Evolutionary conservation across 2,113 vertebrate genomes (phyloP).

Genomic region (Oxygymnocypris stewartii): DNA sequence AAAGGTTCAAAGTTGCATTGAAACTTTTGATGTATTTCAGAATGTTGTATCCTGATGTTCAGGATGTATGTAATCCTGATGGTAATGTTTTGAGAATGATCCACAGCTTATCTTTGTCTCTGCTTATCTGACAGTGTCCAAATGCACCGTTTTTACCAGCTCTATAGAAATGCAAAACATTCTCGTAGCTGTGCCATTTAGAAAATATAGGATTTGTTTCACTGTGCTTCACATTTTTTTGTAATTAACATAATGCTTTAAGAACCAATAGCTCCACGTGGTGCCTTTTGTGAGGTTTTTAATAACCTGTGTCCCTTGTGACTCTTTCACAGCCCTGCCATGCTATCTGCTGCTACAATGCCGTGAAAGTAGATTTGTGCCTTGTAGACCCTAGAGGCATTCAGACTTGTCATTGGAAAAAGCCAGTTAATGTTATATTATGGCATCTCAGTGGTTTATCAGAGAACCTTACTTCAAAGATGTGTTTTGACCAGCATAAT

Average conservation of each 20-base stretch:
- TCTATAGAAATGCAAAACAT: neutral
- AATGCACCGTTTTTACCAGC: too few relatives aligned
- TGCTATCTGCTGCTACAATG: slow-evolving; percentile 12
- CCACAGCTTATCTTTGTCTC: too few relatives aligned
- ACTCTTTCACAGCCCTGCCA: neutral
- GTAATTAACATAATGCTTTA: neutral
- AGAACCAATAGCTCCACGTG: neutral
- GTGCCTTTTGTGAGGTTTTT: neutral
- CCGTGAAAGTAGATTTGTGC: slow-evolving; percentile 26
- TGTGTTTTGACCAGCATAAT: neutral
- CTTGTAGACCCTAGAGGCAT: neutral
- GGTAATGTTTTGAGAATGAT: too few relatives aligned
- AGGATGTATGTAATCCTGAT: too few relatives aligned
- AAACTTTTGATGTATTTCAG: too few relatives aligned
- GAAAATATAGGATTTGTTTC: slow-evolving; percentile 14
- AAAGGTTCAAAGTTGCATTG: too few relatives aligned
- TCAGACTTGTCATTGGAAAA: neutral
- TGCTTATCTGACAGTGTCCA: too few relatives aligned
- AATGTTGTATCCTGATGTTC: too few relatives aligned
- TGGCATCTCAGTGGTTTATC: neutral
- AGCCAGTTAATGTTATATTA: slow-evolving; percentile 10
- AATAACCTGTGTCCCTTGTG: neutral
- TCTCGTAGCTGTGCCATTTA: slow-evolving; percentile 4
- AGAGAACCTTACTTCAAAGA: slow-evolving; percentile 13
- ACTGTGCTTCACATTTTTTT: neutral